Evolutionary conservation across 37 sponge, comb jelly and placozoan species (phyloP), one percentile per base, ranked within the genome.

Genomic region (Cladorhizidae sp.): DNA sequence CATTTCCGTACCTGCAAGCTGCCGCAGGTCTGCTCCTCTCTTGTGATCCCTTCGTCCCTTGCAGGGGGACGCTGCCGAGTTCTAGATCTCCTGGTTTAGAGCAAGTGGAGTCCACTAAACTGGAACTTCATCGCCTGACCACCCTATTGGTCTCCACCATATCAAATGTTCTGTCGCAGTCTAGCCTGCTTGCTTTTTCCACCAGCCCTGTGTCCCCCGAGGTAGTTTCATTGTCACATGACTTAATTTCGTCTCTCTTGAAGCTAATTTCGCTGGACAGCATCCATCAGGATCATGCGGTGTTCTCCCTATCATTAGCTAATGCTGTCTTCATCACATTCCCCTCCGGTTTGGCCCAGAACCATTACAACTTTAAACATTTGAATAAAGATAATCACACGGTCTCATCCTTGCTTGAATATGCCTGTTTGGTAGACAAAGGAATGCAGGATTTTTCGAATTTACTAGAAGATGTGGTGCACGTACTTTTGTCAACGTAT

Each of bases 11-110:
- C 28, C 85, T 85, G 18, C 52, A 58, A 6, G 35, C 79, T 62
- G 85, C 85, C 11, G 57, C 58, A 45, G 85, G 79, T 0, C 26
- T 78, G 37, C 62, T 85, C 39, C 3, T 77, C 50, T 78, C 85
- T 17, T 33, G 67, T 37, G 62, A 62, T 21, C 37, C 28, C n/a
- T 65, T 74, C n/a, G 63, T 59, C 20, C 75, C 73, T 11, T 62
- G 83, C 12, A 83, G 59, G 31, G 83, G 83, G 1, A 54, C 62
- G 40, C 52, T 59, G 33, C 83, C 83, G 0, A 49, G 52, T 3
- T 15, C 23, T 59, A 32, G 15, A 18, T 41, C 59, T 7, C 72
- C 70, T 6, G 12, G 6, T 6, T 1, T 39, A 0, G 17, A 29
- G 0, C 33, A 71, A 58, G 72, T 81, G 21, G 43, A 56, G 29